Conservation (phyloP, 2,888 invertebrate genomes). For the Molorchus minor region DNA sequence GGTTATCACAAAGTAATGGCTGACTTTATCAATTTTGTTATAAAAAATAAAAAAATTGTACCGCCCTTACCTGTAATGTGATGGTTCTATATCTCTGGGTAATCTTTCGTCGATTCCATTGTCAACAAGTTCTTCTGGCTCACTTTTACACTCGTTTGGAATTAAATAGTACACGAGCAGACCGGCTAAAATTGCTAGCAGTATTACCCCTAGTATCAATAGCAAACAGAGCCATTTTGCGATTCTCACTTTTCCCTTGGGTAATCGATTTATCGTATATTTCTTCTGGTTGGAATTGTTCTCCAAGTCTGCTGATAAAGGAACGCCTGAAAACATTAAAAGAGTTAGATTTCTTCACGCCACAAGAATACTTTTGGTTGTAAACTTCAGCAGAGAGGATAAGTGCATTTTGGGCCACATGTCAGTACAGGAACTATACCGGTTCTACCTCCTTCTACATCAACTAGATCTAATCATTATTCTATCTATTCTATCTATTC, state of each 20-base stretch:
- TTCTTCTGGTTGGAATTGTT: constrained; percentile 57
- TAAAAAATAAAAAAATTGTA: no score
- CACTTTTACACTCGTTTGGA: constrained; percentile 40
- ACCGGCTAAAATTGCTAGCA: neutral
- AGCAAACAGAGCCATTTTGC: constrained; percentile 54
- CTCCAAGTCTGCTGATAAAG: constrained; percentile 56
- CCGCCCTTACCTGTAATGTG: constrained; percentile 56
- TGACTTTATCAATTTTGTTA: no score
- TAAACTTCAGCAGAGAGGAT: no score
- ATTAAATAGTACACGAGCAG: constrained; percentile 48
- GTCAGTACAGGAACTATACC: no score
- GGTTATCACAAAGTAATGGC: no score
- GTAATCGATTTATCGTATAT: constrained; percentile 55
- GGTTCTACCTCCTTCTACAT: no score
- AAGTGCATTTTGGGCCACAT: no score
- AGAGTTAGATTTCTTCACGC: no score
- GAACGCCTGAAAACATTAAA: constrained; percentile 57
- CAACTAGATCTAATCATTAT: no score
- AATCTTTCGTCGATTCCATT: constrained; percentile 48
- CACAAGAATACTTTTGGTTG: no score
- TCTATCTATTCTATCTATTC: no score
- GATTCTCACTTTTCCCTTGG: constrained; percentile 48
- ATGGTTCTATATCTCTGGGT: constrained; percentile 51
- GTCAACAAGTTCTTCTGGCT: constrained; percentile 13
- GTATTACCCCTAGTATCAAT: constrained; percentile 25